These are phyloP conservation scores for Venusia cambrica DNA, from an alignment of 2,888 invertebrate genomes.

Conservation along the genomic window DNA sequence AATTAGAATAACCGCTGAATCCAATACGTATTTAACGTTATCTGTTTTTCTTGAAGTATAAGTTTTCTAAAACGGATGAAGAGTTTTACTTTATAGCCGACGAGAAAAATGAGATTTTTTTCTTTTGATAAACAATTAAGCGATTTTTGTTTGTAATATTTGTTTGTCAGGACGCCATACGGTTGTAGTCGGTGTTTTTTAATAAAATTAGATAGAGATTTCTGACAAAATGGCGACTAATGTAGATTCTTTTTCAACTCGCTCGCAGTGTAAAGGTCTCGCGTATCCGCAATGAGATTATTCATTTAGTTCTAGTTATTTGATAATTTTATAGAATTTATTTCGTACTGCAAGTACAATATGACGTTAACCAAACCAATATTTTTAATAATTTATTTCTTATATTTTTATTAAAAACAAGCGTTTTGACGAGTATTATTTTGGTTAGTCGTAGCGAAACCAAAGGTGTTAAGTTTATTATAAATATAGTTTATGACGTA, in stretches of 20 bases:
- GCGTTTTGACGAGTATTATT: constrained; percentile 44
- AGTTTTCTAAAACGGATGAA: no score
- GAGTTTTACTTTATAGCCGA: no score
- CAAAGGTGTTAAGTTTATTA: constrained; percentile 55
- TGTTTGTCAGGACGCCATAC: no score
- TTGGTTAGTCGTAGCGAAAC: constrained; percentile 43
- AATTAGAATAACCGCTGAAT: no score
- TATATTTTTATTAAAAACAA: background rate
- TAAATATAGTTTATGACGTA: constrained; percentile 30
- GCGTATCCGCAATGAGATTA: constrained; percentile 29
- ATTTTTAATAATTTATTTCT: constrained; percentile 14
- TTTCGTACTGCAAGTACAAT: constrained; percentile 32
- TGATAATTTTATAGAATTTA: constrained; percentile 19
- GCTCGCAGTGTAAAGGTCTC: constrained; percentile 2
- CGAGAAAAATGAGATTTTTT: no score
- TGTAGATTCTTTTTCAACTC: background rate
- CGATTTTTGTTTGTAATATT: no score
- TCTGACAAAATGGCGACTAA: constrained; percentile 4
- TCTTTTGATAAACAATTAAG: no score
- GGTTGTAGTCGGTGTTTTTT: no score
- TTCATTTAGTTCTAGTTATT: constrained; percentile 20
- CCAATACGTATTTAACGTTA: no score
- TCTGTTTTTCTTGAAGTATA: no score
- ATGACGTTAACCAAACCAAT: constrained; percentile 16
- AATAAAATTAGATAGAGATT: no score